Evolutionary conservation across 2,113 vertebrate genomes (phyloP), one percentile per base, ranked within the genome.

Genomic region (Miniopterus natalensis): DNA sequence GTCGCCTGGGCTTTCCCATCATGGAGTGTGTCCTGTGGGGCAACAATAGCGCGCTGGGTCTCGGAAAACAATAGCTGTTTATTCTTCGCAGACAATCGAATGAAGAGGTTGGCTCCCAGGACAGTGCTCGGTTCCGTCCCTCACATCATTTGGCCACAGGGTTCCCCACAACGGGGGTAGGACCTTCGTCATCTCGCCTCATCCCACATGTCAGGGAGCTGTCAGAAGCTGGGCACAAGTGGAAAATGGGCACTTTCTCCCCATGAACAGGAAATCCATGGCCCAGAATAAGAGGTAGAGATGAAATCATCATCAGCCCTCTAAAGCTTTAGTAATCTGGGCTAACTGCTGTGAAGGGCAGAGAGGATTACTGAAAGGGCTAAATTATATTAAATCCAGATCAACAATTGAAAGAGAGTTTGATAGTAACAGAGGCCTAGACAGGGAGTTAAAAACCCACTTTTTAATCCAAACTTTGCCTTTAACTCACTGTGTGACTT

Each of bases 21-120:
- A 55, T 18, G 36, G 90, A 65, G 21, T 49, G 12, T 74, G 81
- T 61, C 6, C 65, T 94, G n/a, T n/a, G 89, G 27, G 57, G 55
- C 18, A 70, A 57, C 27, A 84, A 78, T 61, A 17, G 77, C 2
- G 40, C 13, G 59, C 61, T 65, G 71, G 42, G 45, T 73, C 93
- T 96, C 66, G 79, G 90, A 83, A 94, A 86, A 96, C 87, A 95
- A 74, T 92, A 73, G 92, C 53, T 95, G 84, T 94, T 97, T 93
- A 95, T 95, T 96, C 77, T 85, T 92, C 68, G 57, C 27, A 95
- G 90, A 94, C 53, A 75, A 36, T 73, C 73, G 31, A 88, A 84
- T 91, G 90, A 92, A 90, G 70, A 90, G 93, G 40, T 55, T 81
- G 70, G 47, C 65, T 97, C 92, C 95, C 84, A 84, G 53, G 42